These are phyloP conservation scores for Chaetodon auriga DNA, from an alignment of 2,113 vertebrate genomes.

Conservation along the genomic window DNA sequence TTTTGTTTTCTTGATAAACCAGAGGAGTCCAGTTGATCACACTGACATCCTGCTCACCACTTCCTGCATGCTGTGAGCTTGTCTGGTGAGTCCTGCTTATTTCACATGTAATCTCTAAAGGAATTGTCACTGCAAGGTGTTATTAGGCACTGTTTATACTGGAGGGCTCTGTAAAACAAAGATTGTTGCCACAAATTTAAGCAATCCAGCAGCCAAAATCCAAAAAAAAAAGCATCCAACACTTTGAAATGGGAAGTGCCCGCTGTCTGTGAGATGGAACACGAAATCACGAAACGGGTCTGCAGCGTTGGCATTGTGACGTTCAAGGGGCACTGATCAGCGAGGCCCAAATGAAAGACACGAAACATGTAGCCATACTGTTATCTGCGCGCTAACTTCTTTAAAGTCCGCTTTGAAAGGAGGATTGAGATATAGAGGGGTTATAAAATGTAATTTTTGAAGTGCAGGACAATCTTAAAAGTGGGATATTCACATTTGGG, in stretches of 20 bases:
- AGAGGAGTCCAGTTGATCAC: slow-evolving; percentile 42
- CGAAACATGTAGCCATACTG: slow-evolving; percentile 46
- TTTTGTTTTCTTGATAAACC: slow-evolving; percentile 25
- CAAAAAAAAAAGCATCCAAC: slow-evolving; percentile 54
- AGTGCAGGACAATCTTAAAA: slow-evolving; percentile 67
- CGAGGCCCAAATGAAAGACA: slow-evolving; percentile 58
- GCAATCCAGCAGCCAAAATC: slow-evolving; percentile 53
- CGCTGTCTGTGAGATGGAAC: slow-evolving; percentile 26
- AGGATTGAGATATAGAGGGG: slow-evolving; percentile 47
- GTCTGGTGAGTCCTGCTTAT: slow-evolving; percentile 27
- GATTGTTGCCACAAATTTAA: slow-evolving; percentile 51
- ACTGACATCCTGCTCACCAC: slow-evolving; percentile 44
- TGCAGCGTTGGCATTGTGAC: slow-evolving; percentile 26
- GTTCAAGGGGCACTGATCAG: slow-evolving; percentile 53
- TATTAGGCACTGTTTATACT: slow-evolving; percentile 36
- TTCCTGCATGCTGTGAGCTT: slow-evolving; percentile 20
- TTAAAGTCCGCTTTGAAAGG: slow-evolving; percentile 62
- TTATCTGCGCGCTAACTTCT: slow-evolving; percentile 62
- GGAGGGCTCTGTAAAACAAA: slow-evolving; percentile 52
- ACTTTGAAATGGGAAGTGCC: slow-evolving; percentile 18
- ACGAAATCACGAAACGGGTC: slow-evolving; percentile 56
- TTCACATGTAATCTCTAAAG: slow-evolving; percentile 22
- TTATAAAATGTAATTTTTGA: slow-evolving; percentile 68
- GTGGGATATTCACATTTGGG: slow-evolving; percentile 64
- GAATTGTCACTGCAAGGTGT: slow-evolving; percentile 28